Percentiles rank a stretch among this genome's conserved stretches.
phyloP scores from a whole-genome alignment of 1,140 invertebrate genomes.

The Drosophila bipectinata region DNA sequence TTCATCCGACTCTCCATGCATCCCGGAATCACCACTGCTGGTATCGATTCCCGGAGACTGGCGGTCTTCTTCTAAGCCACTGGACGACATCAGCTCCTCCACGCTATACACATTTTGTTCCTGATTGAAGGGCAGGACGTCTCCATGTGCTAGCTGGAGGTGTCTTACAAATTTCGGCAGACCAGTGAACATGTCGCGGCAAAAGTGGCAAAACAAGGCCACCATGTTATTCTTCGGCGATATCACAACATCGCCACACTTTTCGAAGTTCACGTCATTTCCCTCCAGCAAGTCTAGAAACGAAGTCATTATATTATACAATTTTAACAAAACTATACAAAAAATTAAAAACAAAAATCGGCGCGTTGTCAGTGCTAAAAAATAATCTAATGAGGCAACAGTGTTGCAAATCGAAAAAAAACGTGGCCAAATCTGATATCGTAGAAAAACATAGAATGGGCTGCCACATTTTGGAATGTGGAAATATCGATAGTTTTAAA shows the following conservation, averaged over 20 bases:
- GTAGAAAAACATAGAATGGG: no score
- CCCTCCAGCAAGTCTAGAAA: slow-evolving; percentile 29
- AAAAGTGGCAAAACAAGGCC: slow-evolving; percentile 61
- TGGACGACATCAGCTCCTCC: slow-evolving; percentile 45
- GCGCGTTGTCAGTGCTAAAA: neutral
- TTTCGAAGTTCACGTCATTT: slow-evolving; percentile 40
- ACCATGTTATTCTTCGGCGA: slow-evolving; percentile 57
- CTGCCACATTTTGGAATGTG: no score
- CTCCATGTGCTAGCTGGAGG: slow-evolving; percentile 48
- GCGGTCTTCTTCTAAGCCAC: slow-evolving; percentile 5
- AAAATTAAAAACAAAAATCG: slow-evolving; percentile 3
- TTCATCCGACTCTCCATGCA: slow-evolving; percentile 8
- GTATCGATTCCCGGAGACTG: slow-evolving; percentile 1
- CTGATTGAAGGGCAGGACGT: slow-evolving; percentile 39
- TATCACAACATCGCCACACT: slow-evolving; percentile 71
- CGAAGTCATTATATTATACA: slow-evolving; percentile 29
- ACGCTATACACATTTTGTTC: slow-evolving; percentile 56
- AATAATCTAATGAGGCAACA: neutral
- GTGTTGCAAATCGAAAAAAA: no score
- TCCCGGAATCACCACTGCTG: neutral
- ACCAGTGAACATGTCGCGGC: slow-evolving; percentile 45
- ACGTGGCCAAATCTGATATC: no score
- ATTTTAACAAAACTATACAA: slow-evolving; percentile 11
- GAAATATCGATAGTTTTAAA: no score
- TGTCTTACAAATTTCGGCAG: slow-evolving; percentile 58